Conservation (phyloP, 1,140 invertebrate genomes). For the Tetraneura akinire region DNA sequence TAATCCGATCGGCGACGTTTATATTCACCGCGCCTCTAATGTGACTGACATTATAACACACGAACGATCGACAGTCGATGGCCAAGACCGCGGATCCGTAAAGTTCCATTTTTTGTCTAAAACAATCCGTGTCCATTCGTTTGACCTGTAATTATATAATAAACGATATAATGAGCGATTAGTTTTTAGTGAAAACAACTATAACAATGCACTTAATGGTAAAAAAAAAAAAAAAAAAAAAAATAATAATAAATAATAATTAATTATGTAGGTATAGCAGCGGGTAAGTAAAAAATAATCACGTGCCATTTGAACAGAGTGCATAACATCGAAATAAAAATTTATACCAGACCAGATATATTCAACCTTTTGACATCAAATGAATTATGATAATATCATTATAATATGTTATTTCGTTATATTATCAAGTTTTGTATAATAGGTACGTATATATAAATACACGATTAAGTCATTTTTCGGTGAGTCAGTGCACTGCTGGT, state of each 20-base stretch:
- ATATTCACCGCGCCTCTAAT: constrained; percentile 74
- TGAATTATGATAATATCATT: not conserved
- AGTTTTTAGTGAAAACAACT: not conserved
- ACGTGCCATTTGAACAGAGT: not conserved
- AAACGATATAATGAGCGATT: no score
- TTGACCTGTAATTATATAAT: constrained; percentile 19
- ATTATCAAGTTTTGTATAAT: constrained; percentile 12
- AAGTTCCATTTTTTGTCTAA: constrained; percentile 54
- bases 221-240: no score
- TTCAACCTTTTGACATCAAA: constrained; percentile 15
- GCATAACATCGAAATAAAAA: not conserved
- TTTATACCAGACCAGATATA: constrained; percentile 3
- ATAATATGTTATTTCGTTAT: not conserved
- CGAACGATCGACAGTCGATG: constrained; percentile 73
- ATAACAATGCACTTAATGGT: not conserved
- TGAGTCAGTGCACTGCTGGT: constrained; percentile 2
- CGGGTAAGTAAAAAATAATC: not conserved
- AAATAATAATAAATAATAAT: not conserved
- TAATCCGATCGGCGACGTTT: constrained; percentile 75
- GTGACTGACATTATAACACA: constrained; percentile 73
- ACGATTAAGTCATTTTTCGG: not conserved
- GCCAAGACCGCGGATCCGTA: constrained; percentile 60
- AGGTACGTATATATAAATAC: not conserved
- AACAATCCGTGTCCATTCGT: constrained; percentile 57
- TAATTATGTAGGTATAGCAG: no score